A percentile compares a stretch with the other conserved stretches of the same genome.
Evolutionary conservation across 2,797 vertebrate species (phyloP).

Genomic region (Takifugu ocellatus): DNA sequence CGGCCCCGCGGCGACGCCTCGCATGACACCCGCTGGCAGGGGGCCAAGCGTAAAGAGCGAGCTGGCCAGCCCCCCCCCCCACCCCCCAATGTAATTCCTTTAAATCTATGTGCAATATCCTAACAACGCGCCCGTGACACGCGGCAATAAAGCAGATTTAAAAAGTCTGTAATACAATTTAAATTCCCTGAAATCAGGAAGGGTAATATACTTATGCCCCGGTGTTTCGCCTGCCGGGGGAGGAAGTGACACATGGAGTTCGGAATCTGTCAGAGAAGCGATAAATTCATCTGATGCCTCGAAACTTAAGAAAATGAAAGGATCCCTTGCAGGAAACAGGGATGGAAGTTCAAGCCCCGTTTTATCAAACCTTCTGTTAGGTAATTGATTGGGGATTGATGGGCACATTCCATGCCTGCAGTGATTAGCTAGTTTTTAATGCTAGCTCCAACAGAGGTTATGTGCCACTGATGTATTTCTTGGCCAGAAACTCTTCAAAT

Average conservation of each 20-base stretch:
- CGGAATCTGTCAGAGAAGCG: too few relatives aligned
- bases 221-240: constrained; percentile 10
- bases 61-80: neutral
- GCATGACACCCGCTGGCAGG: constrained; percentile 42
- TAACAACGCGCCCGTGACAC: constrained; percentile 32
- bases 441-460: neutral
- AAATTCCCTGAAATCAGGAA: constrained; percentile 22
- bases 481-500: neutral
- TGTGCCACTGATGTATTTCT: neutral
- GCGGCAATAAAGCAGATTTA: constrained; percentile 41
- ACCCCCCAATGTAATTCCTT: constrained; percentile 34
- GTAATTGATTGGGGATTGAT: too few relatives aligned
- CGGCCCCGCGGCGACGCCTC: constrained; percentile 41
- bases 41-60: constrained; percentile 40
- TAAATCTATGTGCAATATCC: constrained; percentile 37
- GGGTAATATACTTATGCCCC: constrained; percentile 24
- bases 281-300: too few relatives aligned
- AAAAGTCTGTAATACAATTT: constrained; percentile 41
- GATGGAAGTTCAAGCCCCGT: too few relatives aligned
- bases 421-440: too few relatives aligned
- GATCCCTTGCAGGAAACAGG: too few relatives aligned
- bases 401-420: too few relatives aligned
- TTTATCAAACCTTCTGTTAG: too few relatives aligned
- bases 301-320: too few relatives aligned
- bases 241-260: constrained; percentile 11